Percentiles rank a stretch among this genome's conserved stretches.
phyloP scores from a whole-genome alignment of 30 jellyfish, hydroid and myxozoan genomes.

The Aurelia sp. region DNA sequence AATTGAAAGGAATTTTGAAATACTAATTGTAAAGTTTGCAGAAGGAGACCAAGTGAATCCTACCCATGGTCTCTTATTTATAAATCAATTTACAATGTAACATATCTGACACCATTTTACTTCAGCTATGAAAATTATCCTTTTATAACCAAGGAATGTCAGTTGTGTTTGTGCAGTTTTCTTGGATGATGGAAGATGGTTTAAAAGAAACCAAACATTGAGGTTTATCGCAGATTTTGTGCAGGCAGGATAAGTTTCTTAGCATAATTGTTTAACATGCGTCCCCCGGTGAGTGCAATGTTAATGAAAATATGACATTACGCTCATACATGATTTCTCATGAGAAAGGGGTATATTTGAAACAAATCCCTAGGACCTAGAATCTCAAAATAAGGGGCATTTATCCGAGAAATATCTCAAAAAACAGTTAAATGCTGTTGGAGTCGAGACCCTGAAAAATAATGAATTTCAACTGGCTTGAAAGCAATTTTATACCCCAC shows the following conservation, averaged over 20 bases:
- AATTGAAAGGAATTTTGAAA: constrained; percentile 52
- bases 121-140: background rate
- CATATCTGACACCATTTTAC: constrained; percentile 27
- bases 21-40: constrained; percentile 31
- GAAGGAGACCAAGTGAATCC: constrained; percentile 40
- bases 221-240: background rate
- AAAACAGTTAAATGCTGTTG: no score
- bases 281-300: no score
- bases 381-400: no score
- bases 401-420: no score
- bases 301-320: no score
- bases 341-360: no score
- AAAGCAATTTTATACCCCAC: no score
- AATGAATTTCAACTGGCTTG: no score
- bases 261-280: no score
- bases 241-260: background rate
- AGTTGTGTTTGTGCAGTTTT: background rate
- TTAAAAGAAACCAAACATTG: background rate
- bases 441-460: no score
- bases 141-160: background rate
- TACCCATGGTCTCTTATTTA: constrained; percentile 18
- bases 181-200: background rate
- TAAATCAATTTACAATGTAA: constrained; percentile 32
- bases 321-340: no score
- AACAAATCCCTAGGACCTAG: no score